Evolutionary conservation across 2,797 vertebrate species (phyloP), one percentile per base, ranked within the genome.

Genomic region (Lagocephalus sceleratus): DNA sequence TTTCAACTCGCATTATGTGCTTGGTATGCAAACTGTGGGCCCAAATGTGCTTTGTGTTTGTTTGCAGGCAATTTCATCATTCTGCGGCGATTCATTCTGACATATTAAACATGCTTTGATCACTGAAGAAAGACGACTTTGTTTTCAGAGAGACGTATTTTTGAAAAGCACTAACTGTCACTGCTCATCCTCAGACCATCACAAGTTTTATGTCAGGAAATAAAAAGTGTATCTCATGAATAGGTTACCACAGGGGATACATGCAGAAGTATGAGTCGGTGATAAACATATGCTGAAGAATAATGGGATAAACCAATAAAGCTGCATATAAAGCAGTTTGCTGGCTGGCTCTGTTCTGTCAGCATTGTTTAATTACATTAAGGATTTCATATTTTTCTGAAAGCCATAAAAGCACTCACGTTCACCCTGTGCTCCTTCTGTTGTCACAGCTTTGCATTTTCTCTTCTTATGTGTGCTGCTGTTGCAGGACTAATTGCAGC

Each of bases 11-110:
- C 68, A 68, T 79, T 75, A 79, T 77, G 58, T 74, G 71, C 75
- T 66, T 56, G 44, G 71, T 76, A 61, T 77, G 77, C 73, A 81
- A 73, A 78, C 76, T 44, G 26, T 12, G 26, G 20, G 66, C 73
- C 73, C 20, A 46, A 55, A 61, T 54, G 56, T 60, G 66, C 53
- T 75, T 57, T 46, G 47, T 75, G 67, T 76, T 76, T 78, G 73
- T 84, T 85, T 87, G 71, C 83, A 84, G 51, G 59, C 21, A 14
- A 75, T 87, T 87, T 85, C 85, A 71, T 88, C 81, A 88, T 72
- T 70, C 62, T 51, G 52, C 11, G 46, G 23, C 19, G 20, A 57
- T 64, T 82, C 56, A 55, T 56, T 75, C 60, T 63, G 78, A 75
- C 66, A 73, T 61, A 63, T 73, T 82, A 68, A 80, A 66, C 59